Evolutionary conservation across 1,140 invertebrate genomes (phyloP).

Genomic region (Zaprionus capensis): DNA sequence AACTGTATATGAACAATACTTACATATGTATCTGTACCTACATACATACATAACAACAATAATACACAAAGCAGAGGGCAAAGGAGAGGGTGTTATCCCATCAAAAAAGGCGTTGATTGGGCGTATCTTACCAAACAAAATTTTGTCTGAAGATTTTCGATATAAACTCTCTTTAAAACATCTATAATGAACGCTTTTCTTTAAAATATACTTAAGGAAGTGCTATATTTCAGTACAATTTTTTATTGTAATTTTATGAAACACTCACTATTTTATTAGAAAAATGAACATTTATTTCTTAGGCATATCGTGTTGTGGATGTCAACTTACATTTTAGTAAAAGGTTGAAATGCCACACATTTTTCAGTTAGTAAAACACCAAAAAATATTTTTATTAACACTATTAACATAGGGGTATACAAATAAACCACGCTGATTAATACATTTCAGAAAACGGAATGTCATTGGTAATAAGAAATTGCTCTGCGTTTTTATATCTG

Average conservation of each 20-base stretch:
- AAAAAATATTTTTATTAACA: not conserved
- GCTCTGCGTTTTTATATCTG: not conserved
- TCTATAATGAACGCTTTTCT: not conserved
- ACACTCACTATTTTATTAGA: not conserved
- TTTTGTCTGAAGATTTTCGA: not conserved
- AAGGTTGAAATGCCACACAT: not conserved
- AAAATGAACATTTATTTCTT: not conserved
- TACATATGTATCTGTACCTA: not conserved
- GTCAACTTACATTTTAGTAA: slow-evolving; percentile 3
- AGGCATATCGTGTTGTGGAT: not conserved
- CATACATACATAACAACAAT: slow-evolving; percentile 1
- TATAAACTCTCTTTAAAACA: not conserved
- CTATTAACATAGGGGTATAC: not conserved
- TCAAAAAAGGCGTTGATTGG: not conserved
- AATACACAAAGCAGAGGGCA: not conserved
- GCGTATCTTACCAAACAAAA: not conserved
- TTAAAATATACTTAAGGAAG: not conserved
- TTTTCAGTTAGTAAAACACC: not conserved
- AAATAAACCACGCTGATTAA: slow-evolving; percentile 3
- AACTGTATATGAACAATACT: not conserved
- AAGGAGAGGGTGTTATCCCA: not conserved
- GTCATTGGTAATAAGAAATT: slow-evolving; percentile 4
- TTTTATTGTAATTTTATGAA: not conserved
- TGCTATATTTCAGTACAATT: not conserved
- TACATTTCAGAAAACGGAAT: not conserved